Conservation (phyloP, 2,797 vertebrate genomes). For the Falco naumanni region DNA sequence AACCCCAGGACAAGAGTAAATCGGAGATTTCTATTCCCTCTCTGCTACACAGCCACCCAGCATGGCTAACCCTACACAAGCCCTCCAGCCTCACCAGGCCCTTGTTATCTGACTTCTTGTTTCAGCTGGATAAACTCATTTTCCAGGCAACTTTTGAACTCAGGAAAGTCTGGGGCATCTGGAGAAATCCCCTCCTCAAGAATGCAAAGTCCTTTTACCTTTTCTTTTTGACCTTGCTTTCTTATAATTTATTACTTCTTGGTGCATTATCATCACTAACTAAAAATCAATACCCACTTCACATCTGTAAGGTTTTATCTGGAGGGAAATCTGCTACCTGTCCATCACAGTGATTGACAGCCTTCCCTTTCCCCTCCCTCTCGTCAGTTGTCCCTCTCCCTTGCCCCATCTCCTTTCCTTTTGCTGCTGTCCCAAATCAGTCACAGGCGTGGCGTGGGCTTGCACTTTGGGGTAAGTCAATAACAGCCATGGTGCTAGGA, state of each 20-base stretch:
- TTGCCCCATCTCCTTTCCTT: constrained; percentile 67
- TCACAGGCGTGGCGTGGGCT: constrained; percentile 50
- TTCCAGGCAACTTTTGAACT: constrained; percentile 75
- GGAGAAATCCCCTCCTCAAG: constrained; percentile 64
- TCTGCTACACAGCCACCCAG: not conserved
- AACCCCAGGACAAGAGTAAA: not conserved
- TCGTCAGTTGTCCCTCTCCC: not conserved
- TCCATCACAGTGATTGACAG: constrained; percentile 70
- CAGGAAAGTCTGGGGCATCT: constrained; percentile 55
- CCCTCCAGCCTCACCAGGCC: not conserved
- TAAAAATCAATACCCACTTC: constrained; percentile 83
- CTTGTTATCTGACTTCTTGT: not conserved
- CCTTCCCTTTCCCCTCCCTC: constrained; percentile 58
- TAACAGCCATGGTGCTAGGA: not conserved
- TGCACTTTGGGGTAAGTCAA: constrained; percentile 9
- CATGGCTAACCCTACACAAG: not conserved
- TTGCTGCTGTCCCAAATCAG: constrained; percentile 76
- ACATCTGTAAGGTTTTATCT: constrained; percentile 83
- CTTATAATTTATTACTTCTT: constrained; percentile 81
- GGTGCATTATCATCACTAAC: constrained; percentile 80
- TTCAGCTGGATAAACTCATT: constrained; percentile 49
- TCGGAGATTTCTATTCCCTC: fast-evolving
- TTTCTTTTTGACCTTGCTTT: constrained; percentile 77
- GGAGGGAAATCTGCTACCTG: constrained; percentile 76
- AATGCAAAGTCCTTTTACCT: constrained; percentile 66